Conservation (phyloP, 2,113 vertebrate species). For the Acrocephalus kingi region DNA sequence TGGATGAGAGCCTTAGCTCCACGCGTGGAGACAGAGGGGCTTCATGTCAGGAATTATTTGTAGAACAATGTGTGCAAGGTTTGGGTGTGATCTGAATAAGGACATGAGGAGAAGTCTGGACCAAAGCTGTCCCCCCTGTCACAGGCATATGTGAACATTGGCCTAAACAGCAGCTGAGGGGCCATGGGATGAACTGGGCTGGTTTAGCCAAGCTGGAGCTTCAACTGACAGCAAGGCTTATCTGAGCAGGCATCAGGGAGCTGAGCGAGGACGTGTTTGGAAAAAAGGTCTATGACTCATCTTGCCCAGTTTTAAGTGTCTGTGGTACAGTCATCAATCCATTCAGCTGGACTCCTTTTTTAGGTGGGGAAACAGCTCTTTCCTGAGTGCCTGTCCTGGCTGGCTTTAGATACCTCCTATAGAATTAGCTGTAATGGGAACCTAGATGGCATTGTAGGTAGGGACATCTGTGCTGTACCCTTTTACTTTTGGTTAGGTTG, state of each 20-base stretch:
- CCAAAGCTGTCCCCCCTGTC: not conserved
- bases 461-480: not conserved
- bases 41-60: not conserved
- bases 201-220: not conserved
- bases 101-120: not conserved
- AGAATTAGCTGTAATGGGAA: not conserved
- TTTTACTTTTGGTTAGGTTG: not conserved
- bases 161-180: not conserved
- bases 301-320: not conserved
- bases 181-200: not conserved
- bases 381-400: not conserved
- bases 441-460: not conserved
- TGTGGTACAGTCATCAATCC: rapidly evolving
- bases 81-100: not conserved
- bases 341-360: not conserved
- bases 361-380: not conserved
- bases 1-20: not conserved
- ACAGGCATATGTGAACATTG: not conserved
- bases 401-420: not conserved
- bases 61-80: not conserved
- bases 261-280: not conserved
- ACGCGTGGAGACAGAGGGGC: not conserved
- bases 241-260: not conserved
- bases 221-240: not conserved
- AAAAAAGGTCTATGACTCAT: not conserved